A percentile compares a stretch with the other conserved stretches of the same genome.
Evolutionary conservation across 2,888 invertebrate species (phyloP).

Genomic region (Boloria euphrosyne): DNA sequence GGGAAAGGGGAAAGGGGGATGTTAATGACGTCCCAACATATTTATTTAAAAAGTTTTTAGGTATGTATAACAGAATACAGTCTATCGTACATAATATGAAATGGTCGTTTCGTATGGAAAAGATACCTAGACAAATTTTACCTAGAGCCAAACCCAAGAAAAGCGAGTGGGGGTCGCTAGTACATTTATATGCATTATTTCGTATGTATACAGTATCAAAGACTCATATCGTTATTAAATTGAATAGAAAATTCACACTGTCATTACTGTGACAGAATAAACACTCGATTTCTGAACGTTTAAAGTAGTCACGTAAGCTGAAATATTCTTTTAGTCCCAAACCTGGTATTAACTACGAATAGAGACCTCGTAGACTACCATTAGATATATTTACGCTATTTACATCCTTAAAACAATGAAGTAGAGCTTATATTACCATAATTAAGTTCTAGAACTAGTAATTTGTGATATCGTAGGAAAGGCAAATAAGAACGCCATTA

Average conservation of each 20-base stretch:
- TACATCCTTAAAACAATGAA: background rate
- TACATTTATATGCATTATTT: slow-evolving; percentile 9
- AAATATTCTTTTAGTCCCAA: slow-evolving; percentile 38
- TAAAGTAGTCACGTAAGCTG: slow-evolving; percentile 39
- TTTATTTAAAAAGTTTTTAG: no score
- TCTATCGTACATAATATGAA: no score
- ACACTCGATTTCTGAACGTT: slow-evolving; percentile 38
- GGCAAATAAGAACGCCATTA: slow-evolving; percentile 45
- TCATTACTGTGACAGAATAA: slow-evolving; percentile 42
- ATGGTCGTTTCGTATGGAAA: no score
- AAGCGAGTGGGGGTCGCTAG: no score
- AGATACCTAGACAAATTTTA: no score
- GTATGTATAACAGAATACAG: no score
- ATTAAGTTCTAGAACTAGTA: slow-evolving; percentile 25
- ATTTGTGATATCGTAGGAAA: slow-evolving; percentile 40
- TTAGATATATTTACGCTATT: slow-evolving; percentile 19
- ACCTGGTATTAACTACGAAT: slow-evolving; percentile 36
- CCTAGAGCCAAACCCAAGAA: no score
- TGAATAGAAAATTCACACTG: slow-evolving; percentile 40
- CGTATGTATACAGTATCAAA: slow-evolving; percentile 16
- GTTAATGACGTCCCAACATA: no score
- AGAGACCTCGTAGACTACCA: slow-evolving; percentile 23
- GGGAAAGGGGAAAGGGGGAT: no score
- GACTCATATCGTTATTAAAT: slow-evolving; percentile 25
- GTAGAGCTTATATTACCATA: slow-evolving; percentile 23